Percentiles rank a stretch among this genome's conserved stretches.
Conservation (phyloP, 2,888 invertebrate species). For the Harpagoxenus sublaevis region DNA sequence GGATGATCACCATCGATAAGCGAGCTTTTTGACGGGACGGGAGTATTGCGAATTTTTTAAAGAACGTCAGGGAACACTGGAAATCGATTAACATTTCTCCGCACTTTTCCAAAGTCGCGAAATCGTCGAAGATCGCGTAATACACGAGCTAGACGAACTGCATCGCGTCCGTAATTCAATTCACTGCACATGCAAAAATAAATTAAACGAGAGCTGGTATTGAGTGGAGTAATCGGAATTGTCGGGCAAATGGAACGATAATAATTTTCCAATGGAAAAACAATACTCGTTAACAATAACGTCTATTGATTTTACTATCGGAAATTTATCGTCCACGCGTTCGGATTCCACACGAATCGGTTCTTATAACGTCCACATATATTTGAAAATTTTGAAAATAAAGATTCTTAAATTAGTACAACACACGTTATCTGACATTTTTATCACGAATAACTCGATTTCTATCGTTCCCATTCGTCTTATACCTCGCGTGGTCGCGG, state of each 20-base stretch:
- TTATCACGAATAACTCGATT: background rate
- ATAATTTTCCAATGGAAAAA: background rate
- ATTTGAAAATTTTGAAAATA: background rate
- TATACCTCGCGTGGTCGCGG: background rate
- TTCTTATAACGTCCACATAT: background rate
- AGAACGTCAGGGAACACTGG: background rate
- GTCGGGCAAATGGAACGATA: background rate
- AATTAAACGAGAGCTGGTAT: background rate
- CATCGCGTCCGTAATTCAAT: background rate
- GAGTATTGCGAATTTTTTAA: background rate
- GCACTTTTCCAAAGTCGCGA: background rate
- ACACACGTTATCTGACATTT: background rate
- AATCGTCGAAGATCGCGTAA: background rate
- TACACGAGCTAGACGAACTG: no score
- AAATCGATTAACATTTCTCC: background rate
- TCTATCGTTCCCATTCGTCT: background rate
- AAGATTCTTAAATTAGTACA: background rate
- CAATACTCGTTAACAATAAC: background rate
- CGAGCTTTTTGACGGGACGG: background rate
- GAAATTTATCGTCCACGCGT: background rate
- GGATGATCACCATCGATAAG: slow-evolving; percentile 19
- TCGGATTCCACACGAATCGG: background rate
- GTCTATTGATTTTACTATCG: background rate
- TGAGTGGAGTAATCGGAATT: slow-evolving; percentile 13
- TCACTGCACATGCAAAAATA: background rate